Conservation (phyloP, 2,113 vertebrate genomes). For the Campylomormyrus numenius region DNA sequence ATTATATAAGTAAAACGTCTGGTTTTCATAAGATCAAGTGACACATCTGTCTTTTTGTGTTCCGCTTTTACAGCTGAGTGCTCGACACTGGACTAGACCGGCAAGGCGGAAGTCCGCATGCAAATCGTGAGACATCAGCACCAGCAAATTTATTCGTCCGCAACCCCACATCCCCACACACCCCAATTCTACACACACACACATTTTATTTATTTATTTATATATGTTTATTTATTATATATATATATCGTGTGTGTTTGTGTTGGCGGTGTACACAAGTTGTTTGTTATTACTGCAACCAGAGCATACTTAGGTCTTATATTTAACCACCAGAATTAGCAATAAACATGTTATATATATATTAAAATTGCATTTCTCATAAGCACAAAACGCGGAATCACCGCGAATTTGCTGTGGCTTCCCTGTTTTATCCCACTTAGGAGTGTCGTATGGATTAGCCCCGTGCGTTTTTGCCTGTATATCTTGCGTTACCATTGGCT, state of each 20-base stretch:
- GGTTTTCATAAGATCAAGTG: constrained; percentile 26
- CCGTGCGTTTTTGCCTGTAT: constrained; percentile 37
- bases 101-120: constrained; percentile 61
- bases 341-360: not conserved
- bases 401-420: constrained; percentile 42
- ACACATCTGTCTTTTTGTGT: constrained; percentile 28
- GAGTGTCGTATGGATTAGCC: constrained; percentile 37
- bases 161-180: not conserved
- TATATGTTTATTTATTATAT: too few relatives aligned
- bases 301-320: not conserved
- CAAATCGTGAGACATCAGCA: constrained; percentile 47
- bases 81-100: constrained; percentile 44
- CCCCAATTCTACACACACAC: not conserved
- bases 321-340: not conserved
- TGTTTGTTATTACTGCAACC: not conserved
- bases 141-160: not conserved
- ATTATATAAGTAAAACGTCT: constrained; percentile 37
- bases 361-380: not conserved
- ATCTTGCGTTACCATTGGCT: constrained; percentile 51
- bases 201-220: too few relatives aligned
- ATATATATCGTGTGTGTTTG: not conserved
- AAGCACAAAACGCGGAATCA: not conserved
- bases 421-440: constrained; percentile 1
- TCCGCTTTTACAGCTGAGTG: constrained; percentile 44
- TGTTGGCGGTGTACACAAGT: not conserved